Conservation (phyloP, 2,113 vertebrate species). For the Pelusios castaneus region DNA sequence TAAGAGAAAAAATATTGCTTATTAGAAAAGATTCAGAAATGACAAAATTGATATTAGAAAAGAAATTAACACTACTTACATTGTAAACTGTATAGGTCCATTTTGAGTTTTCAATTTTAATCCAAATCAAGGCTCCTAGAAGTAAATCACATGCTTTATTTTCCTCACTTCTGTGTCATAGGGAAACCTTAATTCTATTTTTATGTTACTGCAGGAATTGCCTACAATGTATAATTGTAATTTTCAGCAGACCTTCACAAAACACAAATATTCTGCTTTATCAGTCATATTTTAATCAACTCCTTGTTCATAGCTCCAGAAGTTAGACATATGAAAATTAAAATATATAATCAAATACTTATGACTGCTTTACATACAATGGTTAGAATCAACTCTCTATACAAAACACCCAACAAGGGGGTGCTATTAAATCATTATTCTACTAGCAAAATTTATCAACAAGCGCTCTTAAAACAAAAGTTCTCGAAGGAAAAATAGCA, state of each 20-base stretch:
- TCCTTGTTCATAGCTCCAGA: neutral
- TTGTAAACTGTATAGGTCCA: conserved; percentile 88
- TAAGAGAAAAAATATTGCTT: conserved; percentile 6
- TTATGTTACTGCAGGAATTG: neutral
- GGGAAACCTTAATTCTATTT: neutral
- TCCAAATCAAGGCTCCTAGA: conserved; percentile 86
- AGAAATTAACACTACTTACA: conserved; percentile 75
- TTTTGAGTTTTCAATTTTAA: conserved; percentile 87
- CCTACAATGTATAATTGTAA: neutral
- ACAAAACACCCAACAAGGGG: neutral
- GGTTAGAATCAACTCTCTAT: neutral
- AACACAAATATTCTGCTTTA: neutral
- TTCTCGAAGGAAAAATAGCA: neutral
- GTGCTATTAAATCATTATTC: neutral
- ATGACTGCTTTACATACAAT: neutral
- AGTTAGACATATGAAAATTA: neutral
- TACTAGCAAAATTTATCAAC: neutral
- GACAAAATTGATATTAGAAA: neutral
- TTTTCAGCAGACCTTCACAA: neutral
- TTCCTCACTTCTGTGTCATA: neutral
- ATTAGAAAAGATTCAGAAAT: neutral
- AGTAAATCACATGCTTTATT: conserved; percentile 25
- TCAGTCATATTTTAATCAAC: neutral
- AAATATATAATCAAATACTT: neutral
- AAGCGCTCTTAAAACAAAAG: neutral